Evolutionary conservation across 2,113 vertebrate genomes (phyloP).

Genomic region (Sphaerodactylus townsendi): DNA sequence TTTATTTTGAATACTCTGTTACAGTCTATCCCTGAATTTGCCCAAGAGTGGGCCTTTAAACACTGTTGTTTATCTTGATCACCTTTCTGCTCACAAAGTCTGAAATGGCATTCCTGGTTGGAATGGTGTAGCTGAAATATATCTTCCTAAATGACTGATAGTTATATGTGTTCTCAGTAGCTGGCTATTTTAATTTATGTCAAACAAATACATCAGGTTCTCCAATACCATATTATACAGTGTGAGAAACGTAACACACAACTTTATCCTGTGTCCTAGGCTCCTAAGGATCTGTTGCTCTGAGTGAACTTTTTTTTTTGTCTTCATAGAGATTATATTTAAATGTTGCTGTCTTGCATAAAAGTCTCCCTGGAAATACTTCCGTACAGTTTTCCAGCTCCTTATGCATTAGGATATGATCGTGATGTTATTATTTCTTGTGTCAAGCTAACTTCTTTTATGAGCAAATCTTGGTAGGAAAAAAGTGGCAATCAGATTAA

Average conservation of each 20-base stretch:
- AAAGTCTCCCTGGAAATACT: neutral
- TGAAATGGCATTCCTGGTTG: neutral
- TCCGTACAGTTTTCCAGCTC: neutral
- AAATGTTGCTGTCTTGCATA: neutral
- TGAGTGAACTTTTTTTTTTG: neutral
- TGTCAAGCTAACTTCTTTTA: neutral
- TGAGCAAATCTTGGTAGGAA: neutral
- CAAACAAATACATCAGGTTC: neutral
- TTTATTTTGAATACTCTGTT: neutral
- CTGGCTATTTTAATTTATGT: neutral
- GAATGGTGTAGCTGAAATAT: neutral
- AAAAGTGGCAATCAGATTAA: neutral
- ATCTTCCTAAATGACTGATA: neutral
- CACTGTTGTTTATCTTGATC: neutral
- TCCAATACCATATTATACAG: neutral
- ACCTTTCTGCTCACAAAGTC: neutral
- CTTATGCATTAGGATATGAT: neutral
- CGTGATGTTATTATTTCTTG: neutral
- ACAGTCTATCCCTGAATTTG: too few species aligned
- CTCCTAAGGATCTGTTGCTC: neutral
- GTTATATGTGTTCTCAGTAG: neutral
- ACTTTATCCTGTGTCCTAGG: neutral
- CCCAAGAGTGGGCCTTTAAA: neutral
- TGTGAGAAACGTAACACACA: neutral
- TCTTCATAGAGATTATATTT: neutral